Evolutionary conservation across 2,113 vertebrate genomes (phyloP), one percentile per base, ranked within the genome.

Genomic region (Lampris incognitus): DNA sequence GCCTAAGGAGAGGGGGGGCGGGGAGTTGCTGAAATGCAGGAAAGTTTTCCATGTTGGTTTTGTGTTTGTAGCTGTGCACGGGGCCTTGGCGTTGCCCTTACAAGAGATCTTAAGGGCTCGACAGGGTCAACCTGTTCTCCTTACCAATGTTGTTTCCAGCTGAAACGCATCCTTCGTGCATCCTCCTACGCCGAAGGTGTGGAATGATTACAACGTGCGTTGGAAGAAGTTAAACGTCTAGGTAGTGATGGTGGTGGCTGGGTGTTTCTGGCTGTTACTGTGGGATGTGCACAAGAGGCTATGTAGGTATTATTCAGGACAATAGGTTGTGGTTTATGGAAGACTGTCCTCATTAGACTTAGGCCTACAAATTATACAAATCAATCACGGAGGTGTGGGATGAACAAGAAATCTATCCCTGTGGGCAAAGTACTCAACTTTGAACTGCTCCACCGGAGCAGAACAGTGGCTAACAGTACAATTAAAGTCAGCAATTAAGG

Each of bases 1-100:
- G 86, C 90, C 91, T 8, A 69, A 80, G 78, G 92, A 82, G 60
- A 81, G 24, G 62, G 44, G 3, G n/a, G n/a, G 36, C 44, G 44
- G 3, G 11, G 10, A 63, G 10, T 49, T 65, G 44, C 6, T 64
- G 9, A 24, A 38, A 48, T 42, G 9, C 11, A 61, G 39, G 9
- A 42, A 5, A 41, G 37, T 7, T 6, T 37, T 4, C 24, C 9
- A 40, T 3, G 36, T 57, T 63, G 49, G 49, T 2, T 9, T 7
- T 51, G 3, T 51, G 49, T 56, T 72, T 58, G 58, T 49, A 66
- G 42, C 52, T 49, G 62, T 69, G 54, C 50, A 54, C 48, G 3
- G 60, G 59, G 24, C 42, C 48, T 38, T 37, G 6, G 51, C 69
- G 38, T n/a, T 69, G 42, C 76, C 64, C 62, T 58, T 68, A 24